Conservation (phyloP, 2,113 vertebrate species). For the Mirounga angustirostris region DNA sequence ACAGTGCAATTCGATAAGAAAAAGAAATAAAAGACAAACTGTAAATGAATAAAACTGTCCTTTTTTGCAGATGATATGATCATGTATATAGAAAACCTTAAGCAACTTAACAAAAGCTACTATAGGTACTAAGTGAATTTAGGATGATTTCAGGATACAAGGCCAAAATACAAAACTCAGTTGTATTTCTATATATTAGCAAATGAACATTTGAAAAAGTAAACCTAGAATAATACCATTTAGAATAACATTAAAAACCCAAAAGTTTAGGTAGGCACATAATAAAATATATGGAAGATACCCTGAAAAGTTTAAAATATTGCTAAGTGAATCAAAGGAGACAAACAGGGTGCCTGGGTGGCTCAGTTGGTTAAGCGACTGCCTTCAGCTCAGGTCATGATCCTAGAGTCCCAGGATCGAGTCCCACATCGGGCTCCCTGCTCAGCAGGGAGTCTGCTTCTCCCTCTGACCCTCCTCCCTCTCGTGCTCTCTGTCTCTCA, state of each 20-base stretch:
- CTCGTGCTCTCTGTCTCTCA: no score
- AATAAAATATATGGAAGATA: not conserved
- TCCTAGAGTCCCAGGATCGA: no score
- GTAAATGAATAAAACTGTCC: not conserved
- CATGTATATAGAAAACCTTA: not conserved
- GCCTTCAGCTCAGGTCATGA: no score
- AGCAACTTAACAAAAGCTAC: not conserved
- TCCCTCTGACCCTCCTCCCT: no score
- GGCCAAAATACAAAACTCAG: not conserved
- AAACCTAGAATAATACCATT: not conserved
- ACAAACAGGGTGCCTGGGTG: not conserved
- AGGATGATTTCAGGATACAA: not conserved
- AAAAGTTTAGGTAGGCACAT: not conserved
- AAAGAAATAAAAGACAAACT: not conserved
- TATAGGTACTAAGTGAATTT: not conserved
- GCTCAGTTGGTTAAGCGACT: no score
- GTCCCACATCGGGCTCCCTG: no score
- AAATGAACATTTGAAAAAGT: not conserved
- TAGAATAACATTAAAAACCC: not conserved
- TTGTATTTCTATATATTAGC: not conserved
- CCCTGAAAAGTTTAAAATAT: not conserved
- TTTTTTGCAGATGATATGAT: not conserved
- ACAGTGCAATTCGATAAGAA: not conserved
- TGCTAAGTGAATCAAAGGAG: not conserved
- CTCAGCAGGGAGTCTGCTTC: no score